Base-by-base conservation (phyloP, 2,888 invertebrate species). In the Sphinx pinastri region DNA sequence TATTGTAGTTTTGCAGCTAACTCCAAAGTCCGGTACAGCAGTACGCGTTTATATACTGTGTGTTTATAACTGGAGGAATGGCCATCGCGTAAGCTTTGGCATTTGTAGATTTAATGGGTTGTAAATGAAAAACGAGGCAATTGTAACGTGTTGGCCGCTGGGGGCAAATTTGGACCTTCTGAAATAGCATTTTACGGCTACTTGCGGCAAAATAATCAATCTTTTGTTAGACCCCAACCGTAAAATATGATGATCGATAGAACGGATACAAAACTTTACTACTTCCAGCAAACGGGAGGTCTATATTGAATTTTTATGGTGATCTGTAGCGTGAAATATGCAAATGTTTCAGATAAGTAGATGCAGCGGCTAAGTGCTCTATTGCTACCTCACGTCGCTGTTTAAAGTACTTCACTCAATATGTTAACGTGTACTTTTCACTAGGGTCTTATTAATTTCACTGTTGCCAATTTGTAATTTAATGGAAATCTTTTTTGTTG, bases 61-160 rank as follows among this genome's bases (percentile, higher is more conserved):
- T 84, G 85, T 88, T 88, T 87, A 88, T 84, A 84, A 79, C 81
- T 81, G 75, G 78, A 80, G 83, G 85, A 87, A 87, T 83, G 82
- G 83, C 81, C 78, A 77, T 83, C 82, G 81, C 80, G 78, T 82
- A 80, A 84, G 83, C 84, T 79, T 75, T 76, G 77, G 77, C 75
- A 79, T 81, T 82, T 77, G 84, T 81, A 84, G 81, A 83, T 82
- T 86, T 86, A 89, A 90, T 87, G 88, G 87, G 74, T 84, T 88
- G 89, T 89, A 87, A 89, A 89, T 88, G 89, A 89, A 88, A 88
- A 88, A 89, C 81, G 84, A 79, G 79, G 79, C 79, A 79, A 84
- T 85, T 83, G 82, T 81, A 77, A 81, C 82, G 81, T 77, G 74
- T 74, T 77, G 77, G 79, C 71, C 79, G 75, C 79, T 77, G 74